A percentile compares a stretch with the other conserved stretches of the same genome.
These are phyloP conservation scores for Xiphophorus couchianus DNA, from an alignment of 2,113 vertebrate species.

Conservation along the genomic window DNA sequence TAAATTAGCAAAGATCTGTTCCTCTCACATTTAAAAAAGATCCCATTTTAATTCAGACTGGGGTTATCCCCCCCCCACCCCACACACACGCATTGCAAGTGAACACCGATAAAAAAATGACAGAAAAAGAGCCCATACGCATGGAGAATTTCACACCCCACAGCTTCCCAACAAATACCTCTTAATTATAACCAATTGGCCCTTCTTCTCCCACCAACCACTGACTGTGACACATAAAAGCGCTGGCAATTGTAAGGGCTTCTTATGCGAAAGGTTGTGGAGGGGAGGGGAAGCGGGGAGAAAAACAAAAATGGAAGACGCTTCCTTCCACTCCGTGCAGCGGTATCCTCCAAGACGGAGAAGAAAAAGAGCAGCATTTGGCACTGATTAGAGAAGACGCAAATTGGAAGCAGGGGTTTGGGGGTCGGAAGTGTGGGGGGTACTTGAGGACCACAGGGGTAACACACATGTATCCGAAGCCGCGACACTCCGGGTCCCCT, in stretches of 20 bases:
- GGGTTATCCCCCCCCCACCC: no score
- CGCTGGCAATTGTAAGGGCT: constrained; percentile 59
- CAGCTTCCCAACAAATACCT: constrained; percentile 68
- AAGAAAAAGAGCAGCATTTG: constrained; percentile 69
- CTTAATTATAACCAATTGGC: constrained; percentile 70
- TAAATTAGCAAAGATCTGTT: background rate
- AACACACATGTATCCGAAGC: constrained; percentile 76
- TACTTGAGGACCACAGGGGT: constrained; percentile 70
- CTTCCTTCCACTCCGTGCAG: constrained; percentile 68
- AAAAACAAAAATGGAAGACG: constrained; percentile 71
- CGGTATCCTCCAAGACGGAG: constrained; percentile 10
- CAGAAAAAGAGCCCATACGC: constrained; percentile 49
- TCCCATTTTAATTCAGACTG: no score
- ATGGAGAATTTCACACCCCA: constrained; percentile 55
- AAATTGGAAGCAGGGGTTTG: constrained; percentile 60
- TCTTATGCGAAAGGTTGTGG: constrained; percentile 40
- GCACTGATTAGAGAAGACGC: constrained; percentile 77
- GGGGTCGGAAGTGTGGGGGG: constrained; percentile 44
- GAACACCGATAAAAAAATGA: constrained; percentile 9
- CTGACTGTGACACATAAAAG: constrained; percentile 72
- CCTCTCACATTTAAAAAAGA: background rate
- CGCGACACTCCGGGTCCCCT: constrained; percentile 66
- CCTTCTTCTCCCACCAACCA: constrained; percentile 46
- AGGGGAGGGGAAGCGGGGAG: constrained; percentile 9
- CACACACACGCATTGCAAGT: no score